Base-by-base conservation (phyloP, 2,888 invertebrate species). In the Notodonta ziczac region DNA sequence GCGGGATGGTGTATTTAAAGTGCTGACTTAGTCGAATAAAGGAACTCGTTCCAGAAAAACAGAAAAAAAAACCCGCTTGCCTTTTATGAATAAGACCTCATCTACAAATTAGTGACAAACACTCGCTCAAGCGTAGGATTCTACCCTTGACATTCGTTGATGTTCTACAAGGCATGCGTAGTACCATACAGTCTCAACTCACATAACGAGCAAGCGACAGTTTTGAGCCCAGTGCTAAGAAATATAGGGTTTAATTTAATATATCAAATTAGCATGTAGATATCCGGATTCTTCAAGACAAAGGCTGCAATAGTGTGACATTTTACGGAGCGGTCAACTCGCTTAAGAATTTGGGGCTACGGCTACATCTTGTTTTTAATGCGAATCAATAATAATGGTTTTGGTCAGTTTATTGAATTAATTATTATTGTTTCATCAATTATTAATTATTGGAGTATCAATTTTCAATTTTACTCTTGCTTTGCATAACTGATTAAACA, bases 61-160 rank as follows among this genome's bases (percentile, higher is more conserved):
- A n/a, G n/a, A n/a, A n/a, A n/a, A n/a, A n/a, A n/a, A n/a, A n/a
- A n/a, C 57, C 8, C 7, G 62, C 59, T 59, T 32, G 57, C 59
- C 68, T 68, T 57, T 48, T 35, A 56, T 67, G 53, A 66, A 51
- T 44, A 57, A 63, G 35, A 16, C 2, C 51, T 46, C 40, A 62
- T 35, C 58, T 57, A 58, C 61, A 60, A 66, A 61, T 61, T 66
- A 63, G 64, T 62, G 60, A 63, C 64, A 65, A 66, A 64, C 63
- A 53, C 68, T 72, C 66, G 65, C 73, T 63, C 59, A 65, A 62
- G 70, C 66, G 72, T 79, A 73, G 77, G 76, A 68, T 75, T 59
- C 75, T 83, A 82, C 82, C 85, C 88, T 89, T 88, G 88, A 87
- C 89, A 89, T 88, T 88, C 84, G 84, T 79, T 75, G 72, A 76